A percentile compares a stretch with the other conserved stretches of the same genome.
phyloP scores from a whole-genome alignment of 1,140 invertebrate species.

The Drosophila jambulina region DNA sequence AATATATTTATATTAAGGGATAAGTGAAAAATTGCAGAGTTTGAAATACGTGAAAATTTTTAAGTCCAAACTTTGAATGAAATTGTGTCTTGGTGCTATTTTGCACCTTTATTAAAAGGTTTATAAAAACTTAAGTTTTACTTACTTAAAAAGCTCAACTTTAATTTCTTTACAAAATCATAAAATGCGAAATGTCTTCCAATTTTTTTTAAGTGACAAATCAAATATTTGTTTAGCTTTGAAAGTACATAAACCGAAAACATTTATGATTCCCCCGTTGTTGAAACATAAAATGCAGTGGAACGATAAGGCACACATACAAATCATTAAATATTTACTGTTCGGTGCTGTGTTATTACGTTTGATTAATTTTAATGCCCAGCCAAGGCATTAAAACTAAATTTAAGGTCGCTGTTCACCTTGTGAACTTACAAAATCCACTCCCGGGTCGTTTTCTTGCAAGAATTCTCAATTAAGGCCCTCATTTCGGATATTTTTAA shows the following conservation, averaged over 20 bases:
- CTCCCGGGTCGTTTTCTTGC: constrained; percentile 29
- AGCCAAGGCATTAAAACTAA: constrained; percentile 21
- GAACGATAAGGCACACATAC: neutral
- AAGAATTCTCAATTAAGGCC: constrained; percentile 46
- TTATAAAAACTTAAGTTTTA: too few species aligned
- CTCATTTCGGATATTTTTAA: constrained; percentile 60
- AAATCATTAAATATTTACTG: constrained; percentile 17
- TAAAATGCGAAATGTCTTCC: neutral
- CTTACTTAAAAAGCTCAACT: too few species aligned
- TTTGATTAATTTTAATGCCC: constrained; percentile 38
- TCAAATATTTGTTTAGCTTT: constrained; percentile 13
- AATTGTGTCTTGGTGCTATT: neutral
- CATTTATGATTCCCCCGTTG: neutral
- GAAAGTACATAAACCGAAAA: neutral
- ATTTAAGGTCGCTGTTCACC: constrained; percentile 40
- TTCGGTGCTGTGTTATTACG: constrained; percentile 13
- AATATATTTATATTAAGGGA: too few species aligned
- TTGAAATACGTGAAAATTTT: too few species aligned
- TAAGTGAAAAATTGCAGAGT: too few species aligned
- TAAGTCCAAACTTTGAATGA: neutral
- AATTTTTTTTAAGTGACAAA: neutral
- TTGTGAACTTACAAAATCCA: constrained; percentile 45
- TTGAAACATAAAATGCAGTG: constrained; percentile 15
- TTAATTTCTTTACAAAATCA: neutral
- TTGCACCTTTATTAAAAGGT: too few species aligned